Conservation (phyloP, 2,113 vertebrate genomes). For the Percina caprodes region DNA sequence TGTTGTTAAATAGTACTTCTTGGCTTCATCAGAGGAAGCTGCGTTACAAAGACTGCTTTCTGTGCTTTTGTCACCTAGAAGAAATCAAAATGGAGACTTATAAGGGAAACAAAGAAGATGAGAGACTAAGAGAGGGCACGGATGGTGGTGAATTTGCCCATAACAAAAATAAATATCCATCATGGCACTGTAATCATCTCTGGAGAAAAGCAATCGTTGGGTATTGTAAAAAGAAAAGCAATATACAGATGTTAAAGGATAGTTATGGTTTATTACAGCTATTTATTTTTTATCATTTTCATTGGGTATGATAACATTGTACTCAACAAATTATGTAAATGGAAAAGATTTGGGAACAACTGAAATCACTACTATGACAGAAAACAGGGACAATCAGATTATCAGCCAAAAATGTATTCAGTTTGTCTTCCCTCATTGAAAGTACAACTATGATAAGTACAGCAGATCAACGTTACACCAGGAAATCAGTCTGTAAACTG, state of each 20-base stretch:
- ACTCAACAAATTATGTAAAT: not conserved
- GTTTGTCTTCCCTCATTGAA: not conserved
- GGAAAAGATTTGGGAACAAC: not conserved
- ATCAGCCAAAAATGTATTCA: not conserved
- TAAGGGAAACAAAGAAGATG: conserved; percentile 34
- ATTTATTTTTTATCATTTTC: conserved; percentile 2
- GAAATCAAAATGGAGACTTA: conserved; percentile 14
- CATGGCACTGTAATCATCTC: conserved; percentile 10
- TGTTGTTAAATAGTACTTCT: conserved; percentile 55
- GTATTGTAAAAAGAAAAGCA: not conserved
- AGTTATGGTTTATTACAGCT: conserved; percentile 2
- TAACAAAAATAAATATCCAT: not conserved
- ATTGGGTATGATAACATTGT: not conserved
- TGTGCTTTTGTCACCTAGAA: conserved; percentile 34
- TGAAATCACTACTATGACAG: not conserved
- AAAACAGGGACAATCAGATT: not conserved
- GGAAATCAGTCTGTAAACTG: not conserved
- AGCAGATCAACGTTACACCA: not conserved
- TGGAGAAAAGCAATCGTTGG: not conserved
- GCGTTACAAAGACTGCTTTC: conserved; percentile 18
- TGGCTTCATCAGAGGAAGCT: conserved; percentile 41
- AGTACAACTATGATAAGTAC: not conserved
- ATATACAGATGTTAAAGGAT: conserved; percentile 7
- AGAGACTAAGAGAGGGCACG: conserved; percentile 7
- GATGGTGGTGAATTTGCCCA: conserved; percentile 12